Evolutionary conservation across 2,797 vertebrate species (phyloP), one percentile per base, ranked within the genome.

Genomic region (Phalloptychus januarius): DNA sequence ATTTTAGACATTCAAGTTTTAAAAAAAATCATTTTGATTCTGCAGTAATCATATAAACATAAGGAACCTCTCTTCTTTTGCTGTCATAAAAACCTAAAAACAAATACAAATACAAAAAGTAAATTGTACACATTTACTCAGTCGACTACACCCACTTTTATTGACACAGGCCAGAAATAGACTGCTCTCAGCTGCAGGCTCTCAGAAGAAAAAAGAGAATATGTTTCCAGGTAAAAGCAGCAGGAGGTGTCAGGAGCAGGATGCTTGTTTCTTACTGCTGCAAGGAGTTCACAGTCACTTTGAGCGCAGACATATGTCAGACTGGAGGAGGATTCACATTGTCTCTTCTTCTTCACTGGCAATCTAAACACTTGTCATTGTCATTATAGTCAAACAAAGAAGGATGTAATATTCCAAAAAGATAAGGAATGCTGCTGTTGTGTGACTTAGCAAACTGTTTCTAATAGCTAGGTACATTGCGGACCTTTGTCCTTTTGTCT

Each of bases 221-320:
- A 82, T 77, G 38, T 75, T 10, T 31, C 81, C 56, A 52, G 52
- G 46, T 23, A n/a, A 56, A 0, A 18, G 58, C 84, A 78, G 72
- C 44, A 65, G 86, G 80, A 81, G 76, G 61, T 81, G 81, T 86
- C 71, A 72, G 79, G 25, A 71, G 78, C 16, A 71, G n/a, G 42
- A 74, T 87, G 76, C 48, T 58, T 76, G 71, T 48, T 82, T 91
- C 91, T 67, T 75, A 80, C 67, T 48, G 18, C 63, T 33, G 33
- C 79, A 3, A 28, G 48, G 86, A 89, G 85, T 69, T 91, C 89
- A 86, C 72, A 2, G 72, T 45, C 44, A 58, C 33, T 6, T 63
- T 71, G 77, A 80, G n/a, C 5, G 44, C 63, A 83, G 74, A 56
- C 69, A 69, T 74, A 77, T 10, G 2, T 73, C 74, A 67, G 63